A percentile compares a stretch with the other conserved stretches of the same genome.
Conservation (phyloP, 2,888 invertebrate genomes). For the Chrysina gloriosa region DNA sequence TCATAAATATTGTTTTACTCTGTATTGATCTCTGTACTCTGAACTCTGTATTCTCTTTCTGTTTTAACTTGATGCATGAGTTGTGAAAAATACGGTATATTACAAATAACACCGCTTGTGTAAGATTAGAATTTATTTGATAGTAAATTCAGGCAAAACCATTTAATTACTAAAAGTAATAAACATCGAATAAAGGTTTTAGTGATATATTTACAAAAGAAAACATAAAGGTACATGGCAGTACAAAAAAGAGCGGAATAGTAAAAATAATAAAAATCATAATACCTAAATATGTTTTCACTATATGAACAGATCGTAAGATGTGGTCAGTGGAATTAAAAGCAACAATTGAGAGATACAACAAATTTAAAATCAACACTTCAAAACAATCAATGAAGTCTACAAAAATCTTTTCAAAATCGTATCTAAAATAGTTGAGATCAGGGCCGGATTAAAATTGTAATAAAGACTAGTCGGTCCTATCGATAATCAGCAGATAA, state of each 20-base stretch:
- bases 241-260: slow-evolving; percentile 41
- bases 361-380: slow-evolving; percentile 14
- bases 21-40: no score
- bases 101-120: no score
- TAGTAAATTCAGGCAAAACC: no score
- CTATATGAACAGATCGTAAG: slow-evolving; percentile 32
- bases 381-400: slow-evolving; percentile 5
- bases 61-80: no score
- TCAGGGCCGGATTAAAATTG: slow-evolving; percentile 47
- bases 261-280: slow-evolving; percentile 33
- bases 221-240: slow-evolving; percentile 44
- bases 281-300: slow-evolving; percentile 34
- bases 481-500: slow-evolving; percentile 50
- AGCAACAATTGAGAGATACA: slow-evolving; percentile 21
- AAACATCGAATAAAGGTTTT: slow-evolving; percentile 34
- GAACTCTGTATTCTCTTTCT: no score
- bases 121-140: no score
- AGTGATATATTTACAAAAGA: slow-evolving; percentile 43
- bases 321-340: slow-evolving; percentile 20
- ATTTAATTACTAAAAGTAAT: not conserved
- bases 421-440: slow-evolving; percentile 48
- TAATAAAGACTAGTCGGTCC: slow-evolving; percentile 52
- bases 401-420: slow-evolving; percentile 8
- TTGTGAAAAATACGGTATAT: no score
- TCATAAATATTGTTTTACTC: no score